A percentile compares a stretch with the other conserved stretches of the same genome.
phyloP scores from a whole-genome alignment of 1,140 invertebrate genomes.

The Drosophila miranda region DNA sequence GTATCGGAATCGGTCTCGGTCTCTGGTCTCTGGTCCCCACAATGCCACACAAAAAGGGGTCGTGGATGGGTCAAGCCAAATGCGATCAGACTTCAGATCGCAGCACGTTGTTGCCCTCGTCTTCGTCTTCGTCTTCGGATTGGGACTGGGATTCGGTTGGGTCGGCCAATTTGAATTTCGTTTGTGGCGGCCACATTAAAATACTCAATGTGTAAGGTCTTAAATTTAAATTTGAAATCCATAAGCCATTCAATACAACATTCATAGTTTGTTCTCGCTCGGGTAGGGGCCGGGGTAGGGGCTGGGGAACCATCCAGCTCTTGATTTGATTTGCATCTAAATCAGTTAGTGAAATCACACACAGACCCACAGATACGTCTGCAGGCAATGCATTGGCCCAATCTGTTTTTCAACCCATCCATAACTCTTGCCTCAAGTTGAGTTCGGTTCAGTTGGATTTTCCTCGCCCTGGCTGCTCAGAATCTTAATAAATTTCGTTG shows the following conservation, averaged over 20 bases:
- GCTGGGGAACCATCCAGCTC: slow-evolving; percentile 34
- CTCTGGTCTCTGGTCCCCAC: not conserved
- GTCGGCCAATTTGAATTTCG: slow-evolving; percentile 68
- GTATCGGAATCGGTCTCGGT: not conserved
- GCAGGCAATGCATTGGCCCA: slow-evolving; percentile 28
- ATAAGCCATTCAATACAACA: slow-evolving; percentile 79
- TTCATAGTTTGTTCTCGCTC: slow-evolving; percentile 68
- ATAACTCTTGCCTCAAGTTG: slow-evolving; percentile 64
- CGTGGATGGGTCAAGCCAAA: slow-evolving; percentile 58
- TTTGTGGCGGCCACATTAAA: slow-evolving; percentile 73
- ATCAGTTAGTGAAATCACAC: slow-evolving; percentile 68
- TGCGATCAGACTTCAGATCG: slow-evolving; percentile 28
- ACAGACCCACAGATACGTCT: slow-evolving; percentile 1
- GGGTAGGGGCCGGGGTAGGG: not conserved
- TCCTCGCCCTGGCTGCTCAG: slow-evolving; percentile 50
- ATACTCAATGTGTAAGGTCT: slow-evolving; percentile 81
- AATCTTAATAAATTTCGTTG: slow-evolving; percentile 65
- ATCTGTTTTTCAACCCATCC: slow-evolving; percentile 37
- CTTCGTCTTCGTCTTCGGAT: too few relatives aligned
- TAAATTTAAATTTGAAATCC: slow-evolving; percentile 81
- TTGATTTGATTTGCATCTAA: slow-evolving; percentile 79
- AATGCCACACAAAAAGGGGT: slow-evolving; percentile 64
- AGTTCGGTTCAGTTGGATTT: slow-evolving; percentile 47
- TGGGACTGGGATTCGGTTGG: not conserved
- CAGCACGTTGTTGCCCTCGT: slow-evolving; percentile 29